phyloP scores from a whole-genome alignment of 2,888 invertebrate species.

The Exocentrus adspersus region DNA sequence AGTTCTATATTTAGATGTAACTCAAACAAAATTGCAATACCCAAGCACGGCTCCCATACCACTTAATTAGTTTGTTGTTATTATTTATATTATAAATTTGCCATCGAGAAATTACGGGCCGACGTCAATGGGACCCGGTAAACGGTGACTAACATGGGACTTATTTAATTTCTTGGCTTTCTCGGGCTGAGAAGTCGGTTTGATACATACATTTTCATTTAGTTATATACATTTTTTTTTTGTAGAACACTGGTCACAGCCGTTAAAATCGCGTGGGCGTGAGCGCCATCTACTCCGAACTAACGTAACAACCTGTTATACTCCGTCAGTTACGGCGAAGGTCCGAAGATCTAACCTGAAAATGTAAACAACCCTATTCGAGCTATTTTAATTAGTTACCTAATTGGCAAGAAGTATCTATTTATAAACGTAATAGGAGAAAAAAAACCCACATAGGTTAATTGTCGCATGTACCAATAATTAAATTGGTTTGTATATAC shows the following conservation, averaged over 20 bases:
- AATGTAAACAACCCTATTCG: conserved; percentile 1
- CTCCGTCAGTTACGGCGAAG: conserved; percentile 11
- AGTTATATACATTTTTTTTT: no score
- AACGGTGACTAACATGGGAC: background rate
- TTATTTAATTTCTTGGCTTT: background rate
- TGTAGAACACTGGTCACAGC: no score
- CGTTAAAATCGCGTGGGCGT: no score
- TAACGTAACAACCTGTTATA: no score
- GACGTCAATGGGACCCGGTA: background rate
- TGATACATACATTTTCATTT: no score
- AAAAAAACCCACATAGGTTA: no score
- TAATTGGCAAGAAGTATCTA: conserved; percentile 19
- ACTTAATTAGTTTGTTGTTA: conserved; percentile 16
- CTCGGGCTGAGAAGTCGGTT: background rate
- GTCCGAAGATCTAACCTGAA: background rate
- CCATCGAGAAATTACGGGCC: conserved; percentile 16
- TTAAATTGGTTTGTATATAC: no score
- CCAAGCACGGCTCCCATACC: conserved; percentile 8
- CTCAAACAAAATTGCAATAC: conserved; percentile 14
- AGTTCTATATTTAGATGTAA: conserved; percentile 26
- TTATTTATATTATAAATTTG: conserved; percentile 19
- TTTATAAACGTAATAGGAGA: no score
- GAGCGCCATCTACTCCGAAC: no score
- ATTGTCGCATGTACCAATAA: no score
- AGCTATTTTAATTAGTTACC: conserved; percentile 7